A percentile compares a stretch with the other conserved stretches of the same genome.
Conservation (phyloP, 1,140 invertebrate genomes). For the Limonius californicus region DNA sequence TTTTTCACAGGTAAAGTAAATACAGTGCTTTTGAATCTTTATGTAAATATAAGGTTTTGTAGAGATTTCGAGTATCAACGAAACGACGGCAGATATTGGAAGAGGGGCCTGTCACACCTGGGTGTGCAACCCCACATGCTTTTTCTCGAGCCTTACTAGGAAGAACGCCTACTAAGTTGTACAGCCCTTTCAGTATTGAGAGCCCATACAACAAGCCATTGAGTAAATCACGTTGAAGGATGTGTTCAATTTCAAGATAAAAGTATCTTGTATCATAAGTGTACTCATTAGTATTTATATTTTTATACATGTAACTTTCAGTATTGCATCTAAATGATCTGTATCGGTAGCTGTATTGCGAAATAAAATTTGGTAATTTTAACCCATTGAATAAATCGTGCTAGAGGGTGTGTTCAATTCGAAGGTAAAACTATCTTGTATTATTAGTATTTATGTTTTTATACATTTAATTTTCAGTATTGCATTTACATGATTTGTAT, state of each 20-base stretch:
- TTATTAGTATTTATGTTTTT: too few species aligned
- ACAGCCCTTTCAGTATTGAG: slow-evolving; percentile 62
- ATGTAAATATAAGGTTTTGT: too few species aligned
- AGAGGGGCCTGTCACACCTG: slow-evolving; percentile 52
- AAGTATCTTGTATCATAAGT: too few species aligned
- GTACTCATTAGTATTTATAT: too few species aligned
- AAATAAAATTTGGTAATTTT: too few species aligned
- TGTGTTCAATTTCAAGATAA: too few species aligned
- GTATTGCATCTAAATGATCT: neutral
- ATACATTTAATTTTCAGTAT: too few species aligned
- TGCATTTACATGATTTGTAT: neutral
- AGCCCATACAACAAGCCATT: slow-evolving; percentile 45
- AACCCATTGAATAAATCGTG: too few species aligned
- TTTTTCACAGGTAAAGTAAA: slow-evolving; percentile 59
- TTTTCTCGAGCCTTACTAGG: slow-evolving; percentile 54
- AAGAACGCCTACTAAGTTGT: slow-evolving; percentile 60
- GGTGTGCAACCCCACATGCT: slow-evolving; percentile 51
- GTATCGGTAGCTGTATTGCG: too few species aligned
- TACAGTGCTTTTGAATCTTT: too few species aligned
- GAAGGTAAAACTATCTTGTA: neutral
- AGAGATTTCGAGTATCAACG: slow-evolving; percentile 56
- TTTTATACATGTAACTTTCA: too few species aligned
- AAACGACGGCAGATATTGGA: slow-evolving; percentile 55
- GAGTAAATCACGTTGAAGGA: neutral
- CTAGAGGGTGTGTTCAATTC: too few species aligned